These are phyloP conservation scores for Hippocampus mohnikei DNA, from an alignment of 2,113 vertebrate species.

Conservation along the genomic window DNA sequence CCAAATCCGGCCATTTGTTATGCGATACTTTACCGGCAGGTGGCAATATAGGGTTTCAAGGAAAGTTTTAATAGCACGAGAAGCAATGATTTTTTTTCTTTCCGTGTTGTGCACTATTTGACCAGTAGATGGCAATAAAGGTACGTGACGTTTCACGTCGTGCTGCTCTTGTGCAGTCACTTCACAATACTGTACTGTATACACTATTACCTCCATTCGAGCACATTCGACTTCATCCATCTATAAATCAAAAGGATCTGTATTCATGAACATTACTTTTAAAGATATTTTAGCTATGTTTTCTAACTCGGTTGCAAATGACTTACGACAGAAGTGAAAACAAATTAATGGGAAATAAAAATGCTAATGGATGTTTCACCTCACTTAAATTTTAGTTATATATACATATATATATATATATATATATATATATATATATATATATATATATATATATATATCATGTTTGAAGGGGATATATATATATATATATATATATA, in stretches of 20 bases:
- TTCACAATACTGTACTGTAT: background rate
- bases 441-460: too few species aligned
- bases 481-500: background rate
- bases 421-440: background rate
- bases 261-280: background rate
- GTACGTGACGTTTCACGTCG: background rate
- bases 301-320: background rate
- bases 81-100: background rate
- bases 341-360: background rate
- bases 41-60: background rate
- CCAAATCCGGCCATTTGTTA: background rate
- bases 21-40: background rate
- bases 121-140: slow-evolving; percentile 52
- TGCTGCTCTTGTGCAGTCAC: background rate
- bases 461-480: too few species aligned
- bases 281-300: background rate
- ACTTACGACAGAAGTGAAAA: background rate
- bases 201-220: background rate
- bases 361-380: background rate
- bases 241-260: background rate
- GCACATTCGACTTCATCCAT: background rate
- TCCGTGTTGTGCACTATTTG: background rate
- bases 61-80: background rate
- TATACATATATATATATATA: background rate
- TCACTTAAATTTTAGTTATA: background rate